Base-by-base conservation (phyloP, 2,113 vertebrate genomes). In the Nicator chloris region DNA sequence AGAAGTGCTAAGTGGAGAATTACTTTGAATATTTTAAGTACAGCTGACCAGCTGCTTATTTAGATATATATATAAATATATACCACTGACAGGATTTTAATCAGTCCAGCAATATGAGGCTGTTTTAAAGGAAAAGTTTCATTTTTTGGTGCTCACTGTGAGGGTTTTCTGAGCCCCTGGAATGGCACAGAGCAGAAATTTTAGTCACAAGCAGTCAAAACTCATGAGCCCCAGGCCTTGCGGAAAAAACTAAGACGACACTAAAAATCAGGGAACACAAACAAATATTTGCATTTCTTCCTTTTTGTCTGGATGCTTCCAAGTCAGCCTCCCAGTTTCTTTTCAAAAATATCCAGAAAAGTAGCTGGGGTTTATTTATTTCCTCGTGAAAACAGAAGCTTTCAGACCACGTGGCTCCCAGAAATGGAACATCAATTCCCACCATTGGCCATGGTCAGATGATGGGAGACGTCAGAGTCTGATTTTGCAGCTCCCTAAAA, bases 21-120 rank as follows among this genome's bases (percentile, higher is more conserved):
- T 81, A 91, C 86, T 92, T 86, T 53, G 86, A 91, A 86, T 94
- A 96, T 95, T 96, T 92, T 91, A 91, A 89, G 77, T 84, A 73
- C 89, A 96, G 86, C 83, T 91, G 95, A 81, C 92, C 95, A 89
- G 77, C 68, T 95, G 71, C 68, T 82, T 76, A 82, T 94, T 91
- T 90, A 20, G 80, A 79, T 54, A 79, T 24, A 80, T 92, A 80
- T 92, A 70, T 31, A 80, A 39, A 82, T 86, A 90, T 69, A 45
- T 77, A 86, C 69, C 84, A 28, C 33, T 77, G 53, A 10, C 57
- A 80, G 7, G 15, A 40, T 77, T 92, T 87, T 78, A 84, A 84
- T 75, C n/a, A 3, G 53, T 66, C 57, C 42, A 10, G 19, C 24
- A 65, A 28, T 30, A 56, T 1, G 4, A 40, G 28, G 13, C 28